Evolutionary conservation across 2,888 invertebrate species (phyloP).

Genomic region (Cybosia mesomella): DNA sequence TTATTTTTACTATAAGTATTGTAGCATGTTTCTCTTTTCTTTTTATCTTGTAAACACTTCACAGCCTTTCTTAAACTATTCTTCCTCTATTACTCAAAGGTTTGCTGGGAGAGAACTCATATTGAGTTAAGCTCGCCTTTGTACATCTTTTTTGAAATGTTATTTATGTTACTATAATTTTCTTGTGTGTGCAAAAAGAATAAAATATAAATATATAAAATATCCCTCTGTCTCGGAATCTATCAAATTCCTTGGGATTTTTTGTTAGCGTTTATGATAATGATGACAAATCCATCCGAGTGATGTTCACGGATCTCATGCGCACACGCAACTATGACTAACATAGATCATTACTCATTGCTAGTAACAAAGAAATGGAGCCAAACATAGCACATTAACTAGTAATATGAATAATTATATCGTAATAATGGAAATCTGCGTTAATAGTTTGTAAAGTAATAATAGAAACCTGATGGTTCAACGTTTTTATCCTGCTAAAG

Average conservation of each 20-base stretch:
- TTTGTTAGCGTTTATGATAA: conserved; percentile 31
- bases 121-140: no score
- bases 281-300: conserved; percentile 35
- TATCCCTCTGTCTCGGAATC: background rate
- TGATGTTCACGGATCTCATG: conserved; percentile 55
- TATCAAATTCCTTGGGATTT: conserved; percentile 6
- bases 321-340: conserved; percentile 42
- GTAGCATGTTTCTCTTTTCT: no score
- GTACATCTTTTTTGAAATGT: no score
- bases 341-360: conserved; percentile 47
- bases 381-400: conserved; percentile 25
- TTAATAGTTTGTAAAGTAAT: background rate
- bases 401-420: conserved; percentile 18
- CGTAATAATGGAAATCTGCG: background rate
- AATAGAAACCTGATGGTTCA: no score
- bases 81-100: no score
- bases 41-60: no score
- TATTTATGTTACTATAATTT: no score
- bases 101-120: no score
- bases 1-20: no score
- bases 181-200: no score
- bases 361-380: conserved; percentile 39
- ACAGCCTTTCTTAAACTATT: no score
- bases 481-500: no score
- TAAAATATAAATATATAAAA: background rate